Conservation (phyloP, 1,140 invertebrate species). For the Pentalonia nigronervosa region DNA sequence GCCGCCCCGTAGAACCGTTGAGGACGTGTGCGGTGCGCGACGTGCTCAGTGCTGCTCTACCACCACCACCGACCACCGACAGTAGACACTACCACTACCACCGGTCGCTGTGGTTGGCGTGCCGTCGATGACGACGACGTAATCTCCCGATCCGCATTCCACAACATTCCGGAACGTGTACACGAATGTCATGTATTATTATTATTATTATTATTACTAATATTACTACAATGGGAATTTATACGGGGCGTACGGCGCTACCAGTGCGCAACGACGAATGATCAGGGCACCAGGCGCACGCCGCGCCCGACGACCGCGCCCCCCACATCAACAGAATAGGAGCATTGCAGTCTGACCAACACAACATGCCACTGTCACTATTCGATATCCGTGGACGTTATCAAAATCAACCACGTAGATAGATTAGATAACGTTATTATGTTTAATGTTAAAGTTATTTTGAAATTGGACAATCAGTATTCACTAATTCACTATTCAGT, state of each 20-base stretch:
- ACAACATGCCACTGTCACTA: not conserved
- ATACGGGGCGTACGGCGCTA: not conserved
- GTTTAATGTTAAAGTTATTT: not conserved
- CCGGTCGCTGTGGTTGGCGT: not conserved
- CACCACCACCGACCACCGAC: not conserved
- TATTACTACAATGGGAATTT: conserved; percentile 21
- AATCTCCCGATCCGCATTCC: conserved; percentile 51
- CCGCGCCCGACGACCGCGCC: not conserved
- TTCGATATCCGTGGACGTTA: not conserved
- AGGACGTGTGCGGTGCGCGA: not conserved
- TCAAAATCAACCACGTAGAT: conserved; percentile 39
- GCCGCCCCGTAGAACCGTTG: not conserved
- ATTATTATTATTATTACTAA: not conserved
- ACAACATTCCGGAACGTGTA: conserved; percentile 42
- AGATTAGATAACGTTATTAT: conserved; percentile 13
- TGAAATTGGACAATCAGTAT: not conserved
- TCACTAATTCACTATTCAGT: too few relatives aligned
- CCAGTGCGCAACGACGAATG: not conserved
- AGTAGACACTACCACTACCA: not conserved
- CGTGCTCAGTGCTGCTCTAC: conserved; percentile 1
- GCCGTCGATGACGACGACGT: not conserved
- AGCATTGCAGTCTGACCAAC: not conserved
- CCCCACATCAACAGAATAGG: not conserved
- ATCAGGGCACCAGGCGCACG: not conserved
- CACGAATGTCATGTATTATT: not conserved